Evolutionary conservation across 2,113 vertebrate genomes (phyloP).

Genomic region (Rhegmatorhina hoffmannsi): DNA sequence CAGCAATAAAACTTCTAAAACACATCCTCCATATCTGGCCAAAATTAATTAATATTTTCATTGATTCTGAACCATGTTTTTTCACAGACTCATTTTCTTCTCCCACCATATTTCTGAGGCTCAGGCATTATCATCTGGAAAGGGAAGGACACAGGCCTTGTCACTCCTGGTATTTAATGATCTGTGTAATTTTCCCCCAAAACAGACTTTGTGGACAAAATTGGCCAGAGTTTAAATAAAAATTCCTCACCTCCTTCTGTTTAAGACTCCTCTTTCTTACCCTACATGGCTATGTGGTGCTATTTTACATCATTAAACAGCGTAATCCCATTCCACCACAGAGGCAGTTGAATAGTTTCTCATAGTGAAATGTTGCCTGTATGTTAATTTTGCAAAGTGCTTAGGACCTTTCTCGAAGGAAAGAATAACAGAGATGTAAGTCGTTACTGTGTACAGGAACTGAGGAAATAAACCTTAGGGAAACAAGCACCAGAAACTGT

Average conservation of each 20-base stretch:
- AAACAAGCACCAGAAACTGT: constrained; percentile 35
- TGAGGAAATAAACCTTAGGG: constrained; percentile 14
- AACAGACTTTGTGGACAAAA: not conserved
- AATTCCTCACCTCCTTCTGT: not conserved
- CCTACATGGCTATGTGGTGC: fast-evolving
- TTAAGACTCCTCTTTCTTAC: not conserved
- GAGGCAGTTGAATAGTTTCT: not conserved
- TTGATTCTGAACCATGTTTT: not conserved
- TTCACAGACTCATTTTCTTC: not conserved
- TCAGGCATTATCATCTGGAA: not conserved
- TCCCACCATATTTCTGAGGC: not conserved
- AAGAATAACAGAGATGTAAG: constrained; percentile 34
- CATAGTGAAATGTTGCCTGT: not conserved
- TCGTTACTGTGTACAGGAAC: not conserved
- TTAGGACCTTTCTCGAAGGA: constrained; percentile 34
- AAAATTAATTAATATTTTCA: not conserved
- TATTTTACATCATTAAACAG: constrained; percentile 12
- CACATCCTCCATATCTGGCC: not conserved
- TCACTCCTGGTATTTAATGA: not conserved
- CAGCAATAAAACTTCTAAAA: not conserved
- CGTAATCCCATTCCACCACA: not conserved
- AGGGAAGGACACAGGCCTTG: not conserved
- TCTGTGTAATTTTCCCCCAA: not conserved
- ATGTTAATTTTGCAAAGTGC: constrained; percentile 26
- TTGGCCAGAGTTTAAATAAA: not conserved